These are phyloP conservation scores for Equus przewalskii DNA, from an alignment of 2,113 vertebrate genomes.

Conservation along the genomic window DNA sequence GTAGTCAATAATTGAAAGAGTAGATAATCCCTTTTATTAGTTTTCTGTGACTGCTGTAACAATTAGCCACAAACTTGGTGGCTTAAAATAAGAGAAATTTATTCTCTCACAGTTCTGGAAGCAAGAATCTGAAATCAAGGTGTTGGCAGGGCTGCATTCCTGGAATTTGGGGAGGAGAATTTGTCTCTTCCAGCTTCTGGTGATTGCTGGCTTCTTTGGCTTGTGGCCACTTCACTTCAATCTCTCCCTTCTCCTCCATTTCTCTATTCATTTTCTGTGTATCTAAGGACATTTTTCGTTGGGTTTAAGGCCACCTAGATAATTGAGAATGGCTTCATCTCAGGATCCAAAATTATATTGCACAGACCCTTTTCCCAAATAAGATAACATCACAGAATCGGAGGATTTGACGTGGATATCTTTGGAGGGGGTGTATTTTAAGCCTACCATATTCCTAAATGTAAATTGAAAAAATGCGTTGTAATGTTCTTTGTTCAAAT, in stretches of 20 bases:
- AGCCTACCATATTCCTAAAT: background rate
- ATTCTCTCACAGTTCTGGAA: background rate
- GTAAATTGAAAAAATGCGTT: background rate
- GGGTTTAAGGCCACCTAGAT: background rate
- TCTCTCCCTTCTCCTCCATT: background rate
- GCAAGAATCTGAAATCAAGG: background rate
- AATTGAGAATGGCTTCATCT: background rate
- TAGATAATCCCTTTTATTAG: background rate
- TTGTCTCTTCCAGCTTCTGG: background rate
- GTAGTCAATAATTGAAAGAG: background rate
- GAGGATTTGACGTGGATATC: background rate
- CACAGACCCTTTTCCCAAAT: background rate
- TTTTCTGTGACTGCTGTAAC: conserved; percentile 18
- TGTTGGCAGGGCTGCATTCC: background rate
- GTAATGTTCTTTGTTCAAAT: background rate
- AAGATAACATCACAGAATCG: background rate
- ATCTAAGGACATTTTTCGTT: conserved; percentile 4
- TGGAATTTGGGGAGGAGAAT: background rate
- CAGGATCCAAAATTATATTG: background rate
- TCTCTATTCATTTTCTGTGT: background rate
- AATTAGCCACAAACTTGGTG: conserved; percentile 15
- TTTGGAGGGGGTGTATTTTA: background rate
- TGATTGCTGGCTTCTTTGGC: background rate
- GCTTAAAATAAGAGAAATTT: conserved; percentile 12
- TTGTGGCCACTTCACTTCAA: background rate